phyloP scores from a whole-genome alignment of 2,888 invertebrate genomes.

The Acanthopleura granulata region DNA sequence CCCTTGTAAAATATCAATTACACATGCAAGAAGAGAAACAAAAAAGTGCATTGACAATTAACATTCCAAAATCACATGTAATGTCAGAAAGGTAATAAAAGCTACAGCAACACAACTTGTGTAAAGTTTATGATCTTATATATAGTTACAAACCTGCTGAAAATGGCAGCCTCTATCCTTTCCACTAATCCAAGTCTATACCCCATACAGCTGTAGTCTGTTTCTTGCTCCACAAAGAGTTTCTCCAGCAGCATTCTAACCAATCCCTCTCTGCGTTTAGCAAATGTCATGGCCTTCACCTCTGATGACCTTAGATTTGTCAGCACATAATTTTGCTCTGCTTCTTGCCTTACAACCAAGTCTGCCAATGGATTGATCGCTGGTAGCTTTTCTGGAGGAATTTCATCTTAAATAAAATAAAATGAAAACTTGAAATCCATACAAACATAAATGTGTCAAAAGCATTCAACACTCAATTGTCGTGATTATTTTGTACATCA shows the following conservation, averaged over 20 bases:
- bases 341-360: constrained; percentile 51
- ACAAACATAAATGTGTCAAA: too few species aligned
- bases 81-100: background rate
- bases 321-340: constrained; percentile 54
- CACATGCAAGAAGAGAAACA: too few species aligned
- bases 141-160: constrained; percentile 35
- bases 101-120: too few species aligned
- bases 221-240: constrained; percentile 43
- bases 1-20: too few species aligned
- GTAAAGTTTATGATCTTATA: background rate
- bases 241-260: constrained; percentile 52
- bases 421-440: background rate
- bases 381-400: constrained; percentile 26
- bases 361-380: constrained; percentile 56
- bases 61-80: background rate
- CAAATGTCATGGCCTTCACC: constrained; percentile 32
- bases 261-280: constrained; percentile 39
- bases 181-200: constrained; percentile 55
- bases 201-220: constrained; percentile 53
- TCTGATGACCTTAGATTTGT: constrained; percentile 49
- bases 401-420: constrained; percentile 39
- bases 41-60: too few species aligned
- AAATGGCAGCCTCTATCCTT: constrained; percentile 43
- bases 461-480: too few species aligned
- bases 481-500: too few species aligned